Conservation (phyloP, 2,113 vertebrate species). For the Ia io region DNA sequence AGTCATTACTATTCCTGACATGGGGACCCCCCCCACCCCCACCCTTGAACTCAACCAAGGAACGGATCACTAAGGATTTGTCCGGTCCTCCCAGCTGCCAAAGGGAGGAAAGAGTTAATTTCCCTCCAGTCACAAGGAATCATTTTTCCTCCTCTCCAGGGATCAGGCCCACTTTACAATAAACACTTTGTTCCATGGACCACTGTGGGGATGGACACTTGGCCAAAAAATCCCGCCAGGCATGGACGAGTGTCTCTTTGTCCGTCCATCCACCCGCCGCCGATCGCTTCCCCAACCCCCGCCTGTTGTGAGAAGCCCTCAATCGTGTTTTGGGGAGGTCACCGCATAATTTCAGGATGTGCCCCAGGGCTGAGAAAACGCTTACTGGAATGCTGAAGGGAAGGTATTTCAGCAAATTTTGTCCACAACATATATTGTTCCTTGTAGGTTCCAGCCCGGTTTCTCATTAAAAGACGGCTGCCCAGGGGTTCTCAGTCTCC, state of each 20-base stretch:
- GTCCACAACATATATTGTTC: conserved; percentile 47
- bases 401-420: conserved; percentile 71
- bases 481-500: not conserved
- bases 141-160: conserved; percentile 55
- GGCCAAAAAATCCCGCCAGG: not conserved
- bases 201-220: conserved; percentile 7
- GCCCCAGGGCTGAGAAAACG: conserved; percentile 77
- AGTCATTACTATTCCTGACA: not conserved
- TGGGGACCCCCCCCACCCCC: rapidly evolving
- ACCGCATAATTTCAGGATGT: conserved; percentile 53
- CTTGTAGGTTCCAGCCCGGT: not conserved
- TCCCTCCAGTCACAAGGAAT: conserved; percentile 17
- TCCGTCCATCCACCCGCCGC: not conserved
- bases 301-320: not conserved
- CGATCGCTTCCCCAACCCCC: too few species aligned
- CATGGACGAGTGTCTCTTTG: not conserved
- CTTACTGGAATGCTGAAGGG: conserved; percentile 64
- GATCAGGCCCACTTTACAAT: conserved; percentile 57
- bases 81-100: not conserved
- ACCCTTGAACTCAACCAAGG: not conserved
- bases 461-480: conserved; percentile 44
- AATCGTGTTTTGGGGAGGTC: not conserved
- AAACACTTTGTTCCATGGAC: conserved; percentile 55
- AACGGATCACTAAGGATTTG: not conserved
- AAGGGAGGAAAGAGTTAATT: conserved; percentile 53